Conservation (phyloP, 2,888 invertebrate species). For the Drosophila borborema region DNA sequence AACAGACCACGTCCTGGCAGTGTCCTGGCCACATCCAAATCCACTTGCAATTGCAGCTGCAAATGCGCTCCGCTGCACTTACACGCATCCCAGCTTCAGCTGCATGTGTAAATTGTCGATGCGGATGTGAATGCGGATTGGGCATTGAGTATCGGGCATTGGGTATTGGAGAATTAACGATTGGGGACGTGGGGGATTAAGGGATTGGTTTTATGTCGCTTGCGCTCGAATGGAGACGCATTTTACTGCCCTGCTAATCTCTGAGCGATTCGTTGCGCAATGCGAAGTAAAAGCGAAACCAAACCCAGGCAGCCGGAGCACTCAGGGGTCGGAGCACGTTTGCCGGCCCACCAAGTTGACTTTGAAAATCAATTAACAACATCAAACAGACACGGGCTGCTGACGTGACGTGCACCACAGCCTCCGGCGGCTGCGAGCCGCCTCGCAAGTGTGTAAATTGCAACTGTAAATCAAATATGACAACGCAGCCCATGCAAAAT, state of each 20-base stretch:
- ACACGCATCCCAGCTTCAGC: conserved; percentile 63
- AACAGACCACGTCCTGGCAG: conserved; percentile 65
- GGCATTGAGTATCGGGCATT: conserved; percentile 3
- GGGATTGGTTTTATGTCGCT: conserved; percentile 80
- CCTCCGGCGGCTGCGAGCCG: conserved; percentile 13
- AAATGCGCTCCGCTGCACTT: conserved; percentile 77
- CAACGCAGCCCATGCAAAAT: conserved; percentile 75
- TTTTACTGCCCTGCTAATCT: conserved; percentile 78
- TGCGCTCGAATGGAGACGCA: conserved; percentile 74
- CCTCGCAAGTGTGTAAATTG: conserved; percentile 75
- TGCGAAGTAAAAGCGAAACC: conserved; percentile 65
- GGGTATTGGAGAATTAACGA: conserved; percentile 18
- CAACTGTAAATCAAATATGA: conserved; percentile 82
- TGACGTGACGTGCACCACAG: conserved; percentile 19
- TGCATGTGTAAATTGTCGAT: conserved; percentile 56
- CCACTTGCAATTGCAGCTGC: conserved; percentile 75
- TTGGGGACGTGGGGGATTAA: conserved; percentile 36
- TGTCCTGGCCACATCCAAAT: conserved; percentile 63
- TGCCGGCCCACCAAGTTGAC: conserved; percentile 72
- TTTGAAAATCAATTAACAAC: conserved; percentile 86
- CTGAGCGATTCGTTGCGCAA: conserved; percentile 48
- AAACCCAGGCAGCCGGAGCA: conserved; percentile 32
- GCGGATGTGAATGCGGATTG: conserved; percentile 43
- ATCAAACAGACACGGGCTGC: conserved; percentile 83
- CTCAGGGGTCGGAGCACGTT: conserved; percentile 6